Percentiles rank a stretch among this genome's conserved stretches.
These are phyloP conservation scores for Microplitis manilae DNA, from an alignment of 2,888 invertebrate species.

Conservation along the genomic window DNA sequence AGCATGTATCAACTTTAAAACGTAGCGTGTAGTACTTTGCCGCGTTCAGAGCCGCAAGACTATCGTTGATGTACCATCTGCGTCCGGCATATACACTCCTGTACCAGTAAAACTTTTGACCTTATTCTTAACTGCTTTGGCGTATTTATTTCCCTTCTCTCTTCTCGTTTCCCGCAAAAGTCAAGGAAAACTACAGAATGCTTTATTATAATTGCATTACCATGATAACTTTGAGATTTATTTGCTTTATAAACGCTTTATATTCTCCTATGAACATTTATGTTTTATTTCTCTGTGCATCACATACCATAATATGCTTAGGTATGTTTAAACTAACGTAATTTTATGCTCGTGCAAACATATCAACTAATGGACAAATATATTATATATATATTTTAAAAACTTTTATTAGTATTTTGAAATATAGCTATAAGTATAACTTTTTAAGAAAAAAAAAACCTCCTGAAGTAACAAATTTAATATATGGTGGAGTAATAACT, in stretches of 20 bases:
- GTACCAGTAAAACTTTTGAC: conserved; percentile 44
- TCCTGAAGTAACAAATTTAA: background rate
- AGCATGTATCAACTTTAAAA: conserved; percentile 50
- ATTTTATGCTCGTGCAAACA: conserved; percentile 26
- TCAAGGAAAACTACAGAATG: conserved; percentile 33
- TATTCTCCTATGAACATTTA: conserved; percentile 32
- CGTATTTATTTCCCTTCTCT: conserved; percentile 15
- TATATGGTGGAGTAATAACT: background rate
- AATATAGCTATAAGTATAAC: background rate
- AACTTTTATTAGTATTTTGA: background rate
- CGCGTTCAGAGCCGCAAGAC: conserved; percentile 39
- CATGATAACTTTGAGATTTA: conserved; percentile 39
- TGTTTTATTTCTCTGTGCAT: conserved; percentile 37
- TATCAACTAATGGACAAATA: background rate
- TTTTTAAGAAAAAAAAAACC: background rate
- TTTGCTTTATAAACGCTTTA: conserved; percentile 31
- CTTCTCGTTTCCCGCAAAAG: conserved; percentile 19
- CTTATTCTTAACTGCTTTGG: conserved; percentile 32
- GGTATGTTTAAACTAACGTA: conserved; percentile 25
- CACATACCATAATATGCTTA: conserved; percentile 35
- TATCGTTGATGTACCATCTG: conserved; percentile 51
- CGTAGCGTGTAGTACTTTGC: conserved; percentile 50
- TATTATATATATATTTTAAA: background rate
- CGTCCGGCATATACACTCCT: conserved; percentile 44
- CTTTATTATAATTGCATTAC: conserved; percentile 39